Conservation (phyloP, 1,140 invertebrate genomes). For the Anoplophora glabripennis region DNA sequence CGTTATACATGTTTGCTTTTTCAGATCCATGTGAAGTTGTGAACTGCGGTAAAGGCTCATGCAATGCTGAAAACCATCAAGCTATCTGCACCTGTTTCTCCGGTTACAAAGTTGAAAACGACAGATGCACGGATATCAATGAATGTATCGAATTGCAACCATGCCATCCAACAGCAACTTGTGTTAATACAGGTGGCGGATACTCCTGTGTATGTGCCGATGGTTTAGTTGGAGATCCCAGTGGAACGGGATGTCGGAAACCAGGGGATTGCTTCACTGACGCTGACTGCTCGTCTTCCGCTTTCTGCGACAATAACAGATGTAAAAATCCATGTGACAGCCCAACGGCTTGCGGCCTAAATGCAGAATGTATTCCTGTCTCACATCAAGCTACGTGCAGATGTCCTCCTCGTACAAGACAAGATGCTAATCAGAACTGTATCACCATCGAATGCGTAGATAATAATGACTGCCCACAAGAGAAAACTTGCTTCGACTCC, state of each 20-base stretch:
- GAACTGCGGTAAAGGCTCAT: slow-evolving; percentile 72
- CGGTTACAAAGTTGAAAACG: slow-evolving; percentile 67
- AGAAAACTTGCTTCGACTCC: slow-evolving; percentile 73
- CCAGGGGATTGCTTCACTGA: slow-evolving; percentile 80
- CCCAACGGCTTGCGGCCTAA: slow-evolving; percentile 65
- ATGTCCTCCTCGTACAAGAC: slow-evolving; percentile 72
- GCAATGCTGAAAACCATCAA: slow-evolving; percentile 66
- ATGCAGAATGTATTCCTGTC: slow-evolving; percentile 68
- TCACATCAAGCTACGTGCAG: slow-evolving; percentile 69
- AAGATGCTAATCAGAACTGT: slow-evolving; percentile 71
- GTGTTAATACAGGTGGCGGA: slow-evolving; percentile 73
- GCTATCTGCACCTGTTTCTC: slow-evolving; percentile 70
- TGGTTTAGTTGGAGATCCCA: slow-evolving; percentile 76
- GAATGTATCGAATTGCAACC: slow-evolving; percentile 72
- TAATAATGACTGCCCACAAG: slow-evolving; percentile 69
- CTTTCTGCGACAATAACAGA: slow-evolving; percentile 71
- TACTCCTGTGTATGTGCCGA: slow-evolving; percentile 72
- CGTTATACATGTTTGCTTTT: slow-evolving; percentile 26
- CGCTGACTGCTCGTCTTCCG: slow-evolving; percentile 73
- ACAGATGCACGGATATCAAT: slow-evolving; percentile 75
- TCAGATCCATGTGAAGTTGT: slow-evolving; percentile 72
- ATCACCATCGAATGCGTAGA: slow-evolving; percentile 72
- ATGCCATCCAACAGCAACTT: slow-evolving; percentile 75
- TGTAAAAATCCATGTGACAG: slow-evolving; percentile 79
- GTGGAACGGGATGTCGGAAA: slow-evolving; percentile 64